Evolutionary conservation across 2,797 vertebrate species (phyloP).

Genomic region (Rhinella marina): DNA sequence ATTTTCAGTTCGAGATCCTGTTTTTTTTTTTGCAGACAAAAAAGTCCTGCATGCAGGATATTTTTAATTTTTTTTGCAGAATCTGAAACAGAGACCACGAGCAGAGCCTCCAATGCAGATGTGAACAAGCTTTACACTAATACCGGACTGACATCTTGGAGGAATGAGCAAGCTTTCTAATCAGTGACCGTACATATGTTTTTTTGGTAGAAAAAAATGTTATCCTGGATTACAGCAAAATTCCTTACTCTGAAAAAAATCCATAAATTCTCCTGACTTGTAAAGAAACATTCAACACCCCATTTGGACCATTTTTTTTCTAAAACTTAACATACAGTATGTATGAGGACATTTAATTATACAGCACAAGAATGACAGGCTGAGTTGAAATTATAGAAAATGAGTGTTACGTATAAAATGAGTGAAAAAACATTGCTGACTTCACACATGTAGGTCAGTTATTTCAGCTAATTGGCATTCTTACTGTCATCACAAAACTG

Average conservation of each 20-base stretch:
- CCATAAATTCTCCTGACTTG: not conserved
- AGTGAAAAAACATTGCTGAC: not conserved
- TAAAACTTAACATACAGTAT: not conserved
- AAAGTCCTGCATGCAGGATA: too few species aligned
- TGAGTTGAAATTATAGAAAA: not conserved
- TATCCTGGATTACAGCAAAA: not conserved
- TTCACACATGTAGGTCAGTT: constrained; percentile 32
- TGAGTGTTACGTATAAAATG: not conserved
- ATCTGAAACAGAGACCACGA: too few species aligned
- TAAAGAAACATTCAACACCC: not conserved
- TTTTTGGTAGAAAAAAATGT: not conserved
- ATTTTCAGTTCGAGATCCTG: too few species aligned
- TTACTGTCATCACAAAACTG: constrained; percentile 11
- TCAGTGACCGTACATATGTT: not conserved
- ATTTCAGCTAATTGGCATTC: constrained; percentile 3
- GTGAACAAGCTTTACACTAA: not conserved
- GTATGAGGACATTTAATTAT: not conserved
- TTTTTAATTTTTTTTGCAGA: too few species aligned
- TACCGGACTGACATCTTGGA: not conserved
- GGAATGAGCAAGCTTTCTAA: not conserved
- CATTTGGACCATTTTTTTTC: not conserved
- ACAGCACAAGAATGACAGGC: not conserved
- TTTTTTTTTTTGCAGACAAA: too few species aligned
- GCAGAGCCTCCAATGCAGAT: too few species aligned
- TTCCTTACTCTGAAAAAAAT: not conserved